A percentile compares a stretch with the other conserved stretches of the same genome.
These are phyloP conservation scores for Mus minutoides DNA, from an alignment of 2,797 vertebrate species.

Conservation along the genomic window DNA sequence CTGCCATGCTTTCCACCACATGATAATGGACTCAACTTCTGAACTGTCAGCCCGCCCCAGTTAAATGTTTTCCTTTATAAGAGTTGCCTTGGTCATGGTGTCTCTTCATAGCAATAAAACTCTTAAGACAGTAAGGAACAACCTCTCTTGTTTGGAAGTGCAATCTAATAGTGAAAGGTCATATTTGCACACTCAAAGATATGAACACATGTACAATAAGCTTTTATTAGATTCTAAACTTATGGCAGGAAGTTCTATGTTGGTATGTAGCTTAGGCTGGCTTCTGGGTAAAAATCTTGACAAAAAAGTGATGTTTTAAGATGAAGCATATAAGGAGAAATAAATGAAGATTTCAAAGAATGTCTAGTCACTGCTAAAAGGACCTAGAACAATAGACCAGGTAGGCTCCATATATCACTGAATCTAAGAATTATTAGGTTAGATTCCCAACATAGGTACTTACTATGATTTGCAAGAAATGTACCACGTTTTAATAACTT, in stretches of 20 bases:
- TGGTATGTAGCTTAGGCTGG: background rate
- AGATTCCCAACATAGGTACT: background rate
- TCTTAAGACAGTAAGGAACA: background rate
- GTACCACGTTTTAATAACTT: background rate
- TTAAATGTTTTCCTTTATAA: background rate
- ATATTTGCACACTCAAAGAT: background rate
- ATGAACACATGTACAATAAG: background rate
- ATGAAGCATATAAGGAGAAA: background rate
- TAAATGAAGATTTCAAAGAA: background rate
- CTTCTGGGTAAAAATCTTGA: background rate
- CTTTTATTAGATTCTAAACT: background rate
- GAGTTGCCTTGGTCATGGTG: background rate
- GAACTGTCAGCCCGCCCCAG: too few relatives aligned
- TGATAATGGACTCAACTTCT: too few relatives aligned
- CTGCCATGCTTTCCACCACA: background rate
- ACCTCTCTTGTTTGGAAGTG: background rate
- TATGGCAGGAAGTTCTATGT: background rate
- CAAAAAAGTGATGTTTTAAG: constrained; percentile 19
- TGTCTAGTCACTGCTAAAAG: constrained; percentile 5
- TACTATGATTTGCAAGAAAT: background rate
- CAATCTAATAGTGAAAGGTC: background rate
- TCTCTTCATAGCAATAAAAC: background rate
- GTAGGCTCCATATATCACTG: background rate
- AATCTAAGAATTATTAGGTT: background rate
- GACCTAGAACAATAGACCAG: background rate